Percentiles rank a stretch among this genome's conserved stretches.
Conservation (phyloP, 2,888 invertebrate genomes). For the Tetropium fuscum region DNA sequence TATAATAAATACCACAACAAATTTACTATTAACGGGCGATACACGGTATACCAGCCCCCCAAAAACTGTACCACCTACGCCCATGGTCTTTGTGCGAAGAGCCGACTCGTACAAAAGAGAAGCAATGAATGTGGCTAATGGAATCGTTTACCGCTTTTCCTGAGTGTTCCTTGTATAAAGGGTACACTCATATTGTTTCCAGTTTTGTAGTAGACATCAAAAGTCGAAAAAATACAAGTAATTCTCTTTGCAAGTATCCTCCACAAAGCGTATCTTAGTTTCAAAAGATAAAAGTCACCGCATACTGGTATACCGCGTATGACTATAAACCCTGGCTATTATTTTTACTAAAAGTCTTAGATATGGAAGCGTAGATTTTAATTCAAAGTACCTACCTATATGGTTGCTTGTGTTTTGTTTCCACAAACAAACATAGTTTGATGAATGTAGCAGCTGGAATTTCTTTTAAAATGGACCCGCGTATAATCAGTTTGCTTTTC, state of each 20-base stretch:
- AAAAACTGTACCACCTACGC: too few relatives aligned
- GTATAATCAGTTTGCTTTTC: too few relatives aligned
- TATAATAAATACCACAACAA: too few relatives aligned
- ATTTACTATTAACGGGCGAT: too few relatives aligned
- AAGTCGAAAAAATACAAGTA: slow-evolving; percentile 35
- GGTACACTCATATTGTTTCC: slow-evolving; percentile 29
- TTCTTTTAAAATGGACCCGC: too few relatives aligned
- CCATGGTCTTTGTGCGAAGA: slow-evolving; percentile 15
- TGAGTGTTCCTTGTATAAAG: slow-evolving; percentile 22
- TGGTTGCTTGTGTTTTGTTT: too few relatives aligned
- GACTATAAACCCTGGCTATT: too few relatives aligned
- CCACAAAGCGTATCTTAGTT: slow-evolving; percentile 27
- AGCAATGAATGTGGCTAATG: slow-evolving; percentile 37
- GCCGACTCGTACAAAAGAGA: slow-evolving; percentile 34
- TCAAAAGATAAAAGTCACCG: slow-evolving; percentile 28
- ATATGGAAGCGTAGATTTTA: not conserved
- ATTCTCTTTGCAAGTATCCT: slow-evolving; percentile 29
- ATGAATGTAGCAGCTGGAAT: too few relatives aligned
- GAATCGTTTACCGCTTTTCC: slow-evolving; percentile 37
- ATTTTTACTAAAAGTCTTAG: not conserved
- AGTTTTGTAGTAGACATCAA: slow-evolving; percentile 31
- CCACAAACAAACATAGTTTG: too few relatives aligned
- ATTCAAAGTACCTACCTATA: not conserved
- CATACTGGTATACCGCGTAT: too few relatives aligned
- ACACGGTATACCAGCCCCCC: too few relatives aligned